phyloP scores from a whole-genome alignment of 2,888 invertebrate species.

The Apamea anceps region DNA sequence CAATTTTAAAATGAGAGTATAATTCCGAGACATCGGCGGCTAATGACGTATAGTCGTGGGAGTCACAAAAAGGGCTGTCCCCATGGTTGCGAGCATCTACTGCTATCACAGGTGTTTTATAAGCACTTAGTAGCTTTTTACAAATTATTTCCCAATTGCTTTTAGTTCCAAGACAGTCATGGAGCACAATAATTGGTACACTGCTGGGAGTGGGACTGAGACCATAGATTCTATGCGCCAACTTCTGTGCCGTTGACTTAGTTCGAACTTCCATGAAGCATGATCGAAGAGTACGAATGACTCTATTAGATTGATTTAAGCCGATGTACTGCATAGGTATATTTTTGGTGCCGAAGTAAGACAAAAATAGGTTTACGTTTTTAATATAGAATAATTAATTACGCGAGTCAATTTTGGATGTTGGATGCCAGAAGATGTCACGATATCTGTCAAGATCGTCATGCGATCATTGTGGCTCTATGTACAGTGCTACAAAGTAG shows the following conservation, averaged over 20 bases:
- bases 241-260: slow-evolving; percentile 33
- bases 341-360: not conserved
- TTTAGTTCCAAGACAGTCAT: slow-evolving; percentile 97
- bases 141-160: slow-evolving; percentile 96
- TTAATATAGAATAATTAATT: not conserved
- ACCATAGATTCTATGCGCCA: slow-evolving; percentile 54
- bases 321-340: not conserved
- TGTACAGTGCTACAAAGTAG: not conserved
- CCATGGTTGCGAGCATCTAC: slow-evolving; percentile 98
- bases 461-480: not conserved
- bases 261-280: not conserved
- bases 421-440: slow-evolving; percentile 2
- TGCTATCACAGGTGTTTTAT: slow-evolving; percentile 92
- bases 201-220: slow-evolving; percentile 33
- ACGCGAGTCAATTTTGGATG: slow-evolving; percentile 8
- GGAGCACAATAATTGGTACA: slow-evolving; percentile 91
- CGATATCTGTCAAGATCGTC: not conserved
- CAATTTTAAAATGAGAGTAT: slow-evolving; percentile 34
- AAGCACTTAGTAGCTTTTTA: slow-evolving; percentile 91
- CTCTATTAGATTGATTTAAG: slow-evolving; percentile 2
- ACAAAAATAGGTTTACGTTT: not conserved
- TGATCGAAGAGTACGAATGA: slow-evolving; percentile 17
- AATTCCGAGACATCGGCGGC: slow-evolving; percentile 52
- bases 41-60: slow-evolving; percentile 50
- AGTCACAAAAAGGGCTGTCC: slow-evolving; percentile 93